These are phyloP conservation scores for Clarias platycephalus DNA, from an alignment of 2,797 vertebrate genomes.

Conservation along the genomic window DNA sequence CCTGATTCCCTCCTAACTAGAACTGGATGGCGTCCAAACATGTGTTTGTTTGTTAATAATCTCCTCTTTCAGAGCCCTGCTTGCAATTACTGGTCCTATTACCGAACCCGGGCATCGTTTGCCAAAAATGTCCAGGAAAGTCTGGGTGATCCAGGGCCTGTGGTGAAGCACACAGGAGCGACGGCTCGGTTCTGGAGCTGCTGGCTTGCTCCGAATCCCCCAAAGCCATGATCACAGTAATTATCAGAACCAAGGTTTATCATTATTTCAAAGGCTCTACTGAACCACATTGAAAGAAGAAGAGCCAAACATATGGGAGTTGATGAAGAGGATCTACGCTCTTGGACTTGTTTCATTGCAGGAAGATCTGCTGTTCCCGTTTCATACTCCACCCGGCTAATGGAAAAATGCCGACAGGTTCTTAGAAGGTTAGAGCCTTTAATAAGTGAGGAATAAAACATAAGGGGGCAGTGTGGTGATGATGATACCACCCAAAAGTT, in stretches of 20 bases:
- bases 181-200: constrained; percentile 62
- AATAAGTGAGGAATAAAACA: not conserved
- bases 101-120: constrained; percentile 65
- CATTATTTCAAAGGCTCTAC: constrained; percentile 64
- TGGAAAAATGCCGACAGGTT: constrained; percentile 7
- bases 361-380: constrained; percentile 3
- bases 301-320: constrained; percentile 57
- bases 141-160: constrained; percentile 60
- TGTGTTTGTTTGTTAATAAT: constrained; percentile 66
- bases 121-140: constrained; percentile 62
- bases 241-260: constrained; percentile 66
- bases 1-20: constrained; percentile 59
- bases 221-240: constrained; percentile 58
- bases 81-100: constrained; percentile 69
- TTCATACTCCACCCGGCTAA: constrained; percentile 4
- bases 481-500: not conserved
- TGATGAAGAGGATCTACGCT: constrained; percentile 39
- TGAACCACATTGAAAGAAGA: constrained; percentile 61
- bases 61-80: constrained; percentile 62
- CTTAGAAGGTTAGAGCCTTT: not conserved
- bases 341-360: constrained; percentile 8
- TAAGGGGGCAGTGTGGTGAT: not conserved
- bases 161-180: constrained; percentile 64
- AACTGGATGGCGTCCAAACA: constrained; percentile 65
- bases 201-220: constrained; percentile 56